Percentiles rank a stretch among this genome's conserved stretches.
phyloP scores from a whole-genome alignment of 2,113 vertebrate genomes.

The Alosa alosa region DNA sequence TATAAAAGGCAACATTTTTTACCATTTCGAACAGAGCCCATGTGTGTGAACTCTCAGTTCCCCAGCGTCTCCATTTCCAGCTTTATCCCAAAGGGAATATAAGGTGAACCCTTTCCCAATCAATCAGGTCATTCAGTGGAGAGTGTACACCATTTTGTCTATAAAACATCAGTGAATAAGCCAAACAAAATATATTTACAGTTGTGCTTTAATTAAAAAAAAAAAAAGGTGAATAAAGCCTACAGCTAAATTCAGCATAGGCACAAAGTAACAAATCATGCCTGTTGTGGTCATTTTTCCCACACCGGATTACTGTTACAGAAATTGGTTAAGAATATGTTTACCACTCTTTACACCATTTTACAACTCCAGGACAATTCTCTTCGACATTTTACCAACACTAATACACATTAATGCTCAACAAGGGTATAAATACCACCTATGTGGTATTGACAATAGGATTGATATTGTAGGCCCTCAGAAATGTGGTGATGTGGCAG shows the following conservation, averaged over 20 bases:
- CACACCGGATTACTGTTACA: background rate
- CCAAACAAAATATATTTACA: constrained; percentile 31
- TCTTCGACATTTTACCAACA: background rate
- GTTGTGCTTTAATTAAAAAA: constrained; percentile 71
- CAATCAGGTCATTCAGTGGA: background rate
- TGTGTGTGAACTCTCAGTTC: too few species aligned
- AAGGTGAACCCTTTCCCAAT: background rate
- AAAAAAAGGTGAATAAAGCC: constrained; percentile 56
- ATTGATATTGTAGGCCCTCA: background rate
- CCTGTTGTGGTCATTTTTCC: background rate
- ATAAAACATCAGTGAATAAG: background rate
- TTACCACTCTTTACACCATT: background rate
- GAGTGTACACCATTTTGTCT: background rate
- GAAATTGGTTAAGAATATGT: background rate
- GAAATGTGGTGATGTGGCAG: background rate
- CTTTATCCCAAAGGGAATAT: too few species aligned
- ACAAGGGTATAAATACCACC: background rate
- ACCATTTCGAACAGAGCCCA: too few species aligned
- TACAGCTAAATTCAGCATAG: constrained; percentile 60
- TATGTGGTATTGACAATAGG: background rate
- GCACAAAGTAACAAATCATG: background rate
- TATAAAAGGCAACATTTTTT: too few species aligned
- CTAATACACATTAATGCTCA: background rate
- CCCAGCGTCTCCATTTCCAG: too few species aligned
- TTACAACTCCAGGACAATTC: background rate